These are phyloP conservation scores for Hirtodrosophila trivittata DNA, from an alignment of 2,888 invertebrate genomes.

Conservation along the genomic window DNA sequence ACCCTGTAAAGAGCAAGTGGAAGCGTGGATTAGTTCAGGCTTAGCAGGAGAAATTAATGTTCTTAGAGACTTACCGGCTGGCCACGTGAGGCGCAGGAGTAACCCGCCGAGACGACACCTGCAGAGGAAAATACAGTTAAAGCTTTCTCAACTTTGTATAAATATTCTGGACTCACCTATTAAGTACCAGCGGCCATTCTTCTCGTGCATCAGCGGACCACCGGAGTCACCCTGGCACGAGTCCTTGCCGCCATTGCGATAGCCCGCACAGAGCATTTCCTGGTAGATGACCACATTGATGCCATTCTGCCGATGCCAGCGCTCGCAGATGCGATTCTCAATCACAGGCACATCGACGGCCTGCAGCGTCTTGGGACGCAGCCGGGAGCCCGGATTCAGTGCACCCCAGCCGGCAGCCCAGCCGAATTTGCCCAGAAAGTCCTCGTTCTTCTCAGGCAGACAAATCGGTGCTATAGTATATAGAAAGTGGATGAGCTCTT, in stretches of 20 bases:
- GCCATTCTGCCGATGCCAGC: slow-evolving; percentile 88
- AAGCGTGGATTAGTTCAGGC: neutral
- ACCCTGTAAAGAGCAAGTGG: slow-evolving; percentile 84
- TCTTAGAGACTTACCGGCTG: slow-evolving; percentile 87
- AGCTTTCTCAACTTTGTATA: neutral
- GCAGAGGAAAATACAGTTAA: neutral
- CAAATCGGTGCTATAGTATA: slow-evolving; percentile 90
- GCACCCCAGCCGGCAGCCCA: slow-evolving; percentile 98
- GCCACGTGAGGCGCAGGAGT: slow-evolving; percentile 96
- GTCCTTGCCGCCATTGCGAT: slow-evolving; percentile 90
- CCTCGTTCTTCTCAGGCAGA: slow-evolving; percentile 94
- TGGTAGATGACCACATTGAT: slow-evolving; percentile 91
- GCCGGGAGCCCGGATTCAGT: slow-evolving; percentile 91
- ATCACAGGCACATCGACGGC: slow-evolving; percentile 97
- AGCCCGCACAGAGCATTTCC: slow-evolving; percentile 97
- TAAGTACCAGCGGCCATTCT: slow-evolving; percentile 93
- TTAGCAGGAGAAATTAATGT: neutral
- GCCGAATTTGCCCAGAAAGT: slow-evolving; percentile 94
- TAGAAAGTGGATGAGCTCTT: neutral
- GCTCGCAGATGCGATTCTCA: slow-evolving; percentile 89
- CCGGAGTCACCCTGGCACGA: slow-evolving; percentile 89
- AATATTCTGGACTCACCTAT: slow-evolving; percentile 86
- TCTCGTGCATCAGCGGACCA: slow-evolving; percentile 95
- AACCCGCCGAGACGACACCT: slow-evolving; percentile 96
- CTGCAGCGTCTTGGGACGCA: slow-evolving; percentile 94